Base-by-base conservation (phyloP, 1,140 invertebrate genomes). In the Bombus difficillimus region DNA sequence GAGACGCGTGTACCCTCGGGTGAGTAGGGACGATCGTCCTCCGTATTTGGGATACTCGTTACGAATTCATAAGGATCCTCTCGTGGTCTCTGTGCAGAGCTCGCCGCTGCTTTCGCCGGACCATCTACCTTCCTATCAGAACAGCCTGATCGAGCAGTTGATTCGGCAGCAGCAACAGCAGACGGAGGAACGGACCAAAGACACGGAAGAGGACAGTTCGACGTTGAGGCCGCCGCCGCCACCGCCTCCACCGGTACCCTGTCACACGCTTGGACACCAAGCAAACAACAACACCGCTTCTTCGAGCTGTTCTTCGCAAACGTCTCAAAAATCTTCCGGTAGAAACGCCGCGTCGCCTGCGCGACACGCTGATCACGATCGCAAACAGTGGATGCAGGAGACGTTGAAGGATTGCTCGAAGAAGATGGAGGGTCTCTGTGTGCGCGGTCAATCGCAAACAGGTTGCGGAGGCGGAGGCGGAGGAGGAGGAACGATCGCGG, bases 111-210 rank as follows among this genome's bases (percentile, higher is more conserved):
- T 87, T 3, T 92, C 91, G 1, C 90, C 91, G 13, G 92, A 93
- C 82, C 92, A 94, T 82, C 87, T 94, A 77, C 95, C 95, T 43
- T 95, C 95, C 53, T 96, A 96, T 84, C 95, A 96, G 89, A 96
- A 96, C 86, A 96, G 95, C 85, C 93, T 96, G 89, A 96, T 96
- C 80, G 96, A 96, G 88, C 95, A 96, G 85, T 79, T 96, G 86
- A 95, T 96, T 32, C 94, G 93, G 5, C 95, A 95, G 64, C 95
- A 96, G 53, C 90, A 93, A n/a, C 92, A 93, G 73, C 88, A 87
- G 37, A 92, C 73, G 28, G 92, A 94, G 34, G 92, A 93, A 83
- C 82, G 88, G 37, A 79, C 74, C 79, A 88, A 87, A 76, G 91
- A 92, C 43, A 91, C 71, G 41, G 91, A 87, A 34, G 87, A 83